phyloP scores from a whole-genome alignment of 2,113 vertebrate genomes.

The Oncorhynchus mykiss region DNA sequence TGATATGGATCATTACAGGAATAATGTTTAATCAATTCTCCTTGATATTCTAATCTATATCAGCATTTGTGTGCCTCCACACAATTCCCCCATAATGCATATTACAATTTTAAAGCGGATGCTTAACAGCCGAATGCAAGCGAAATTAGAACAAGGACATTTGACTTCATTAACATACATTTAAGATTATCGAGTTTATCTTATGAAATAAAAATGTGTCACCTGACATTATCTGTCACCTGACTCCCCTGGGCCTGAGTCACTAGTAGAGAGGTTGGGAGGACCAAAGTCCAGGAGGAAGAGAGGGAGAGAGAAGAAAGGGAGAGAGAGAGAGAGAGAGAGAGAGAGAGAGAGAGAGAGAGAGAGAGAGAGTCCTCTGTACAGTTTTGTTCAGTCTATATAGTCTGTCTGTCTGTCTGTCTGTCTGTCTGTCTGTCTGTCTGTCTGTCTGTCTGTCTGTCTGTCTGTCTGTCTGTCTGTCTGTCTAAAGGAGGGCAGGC shows the following conservation, averaged over 20 bases:
- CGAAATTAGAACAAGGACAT: constrained; percentile 77
- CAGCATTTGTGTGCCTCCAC: constrained; percentile 60
- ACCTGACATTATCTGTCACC: constrained; percentile 82
- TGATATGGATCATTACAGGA: constrained; percentile 76
- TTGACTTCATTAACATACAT: constrained; percentile 78
- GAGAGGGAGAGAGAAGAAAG: neutral
- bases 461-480: no score
- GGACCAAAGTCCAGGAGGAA: constrained; percentile 34
- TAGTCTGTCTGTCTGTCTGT: no score
- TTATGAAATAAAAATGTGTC: constrained; percentile 80
- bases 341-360: no score
- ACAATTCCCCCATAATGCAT: constrained; percentile 70
- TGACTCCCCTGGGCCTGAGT: constrained; percentile 73
- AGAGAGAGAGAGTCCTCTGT: no score
- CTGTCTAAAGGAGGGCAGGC: no score
- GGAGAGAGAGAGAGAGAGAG: no score
- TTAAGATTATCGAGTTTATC: constrained; percentile 80
- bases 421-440: no score
- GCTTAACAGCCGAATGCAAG: constrained; percentile 68
- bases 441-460: no score
- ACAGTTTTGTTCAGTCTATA: no score
- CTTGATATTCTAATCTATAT: constrained; percentile 71
- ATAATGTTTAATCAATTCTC: constrained; percentile 75
- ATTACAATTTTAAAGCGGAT: constrained; percentile 72
- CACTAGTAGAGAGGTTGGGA: constrained; percentile 74